Evolutionary conservation across 2,113 vertebrate species (phyloP).

Genomic region (Rhynchopsitta pachyrhyncha): DNA sequence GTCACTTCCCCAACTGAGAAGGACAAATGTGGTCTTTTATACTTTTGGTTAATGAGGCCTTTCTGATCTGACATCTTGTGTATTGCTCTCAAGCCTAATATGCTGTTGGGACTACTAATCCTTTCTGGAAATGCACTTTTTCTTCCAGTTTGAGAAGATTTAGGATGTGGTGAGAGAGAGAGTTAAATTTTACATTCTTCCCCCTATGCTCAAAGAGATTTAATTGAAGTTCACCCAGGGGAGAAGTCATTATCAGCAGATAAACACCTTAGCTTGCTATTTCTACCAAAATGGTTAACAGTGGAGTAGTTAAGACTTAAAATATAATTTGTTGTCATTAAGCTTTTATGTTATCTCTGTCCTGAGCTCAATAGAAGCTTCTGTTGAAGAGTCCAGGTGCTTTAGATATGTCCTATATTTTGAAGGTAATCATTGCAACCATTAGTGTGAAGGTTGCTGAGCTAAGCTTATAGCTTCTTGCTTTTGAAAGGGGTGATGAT

Average conservation of each 20-base stretch:
- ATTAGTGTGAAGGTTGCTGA: background rate
- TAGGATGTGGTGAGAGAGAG: background rate
- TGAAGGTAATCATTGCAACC: background rate
- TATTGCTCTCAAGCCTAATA: constrained; percentile 23
- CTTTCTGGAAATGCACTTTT: constrained; percentile 16
- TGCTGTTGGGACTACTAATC: constrained; percentile 18
- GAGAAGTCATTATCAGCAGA: constrained; percentile 26
- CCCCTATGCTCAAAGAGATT: background rate
- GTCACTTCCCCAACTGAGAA: background rate
- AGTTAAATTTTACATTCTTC: constrained; percentile 17
- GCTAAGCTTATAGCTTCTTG: background rate
- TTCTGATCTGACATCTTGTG: constrained; percentile 9
- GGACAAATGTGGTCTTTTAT: background rate
- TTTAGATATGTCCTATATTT: background rate
- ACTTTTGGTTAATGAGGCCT: constrained; percentile 15
- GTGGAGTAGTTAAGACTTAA: constrained; percentile 44
- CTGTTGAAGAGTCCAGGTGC: background rate
- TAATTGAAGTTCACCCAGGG: constrained; percentile 38
- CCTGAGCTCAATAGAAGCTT: background rate
- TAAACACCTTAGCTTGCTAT: constrained; percentile 58
- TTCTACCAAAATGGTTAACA: constrained; percentile 43
- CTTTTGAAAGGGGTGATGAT: background rate
- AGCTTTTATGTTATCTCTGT: constrained; percentile 39
- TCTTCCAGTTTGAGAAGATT: constrained; percentile 43
- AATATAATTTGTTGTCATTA: constrained; percentile 49